phyloP scores from a whole-genome alignment of 2,113 vertebrate species.

The Alligator sinensis region DNA sequence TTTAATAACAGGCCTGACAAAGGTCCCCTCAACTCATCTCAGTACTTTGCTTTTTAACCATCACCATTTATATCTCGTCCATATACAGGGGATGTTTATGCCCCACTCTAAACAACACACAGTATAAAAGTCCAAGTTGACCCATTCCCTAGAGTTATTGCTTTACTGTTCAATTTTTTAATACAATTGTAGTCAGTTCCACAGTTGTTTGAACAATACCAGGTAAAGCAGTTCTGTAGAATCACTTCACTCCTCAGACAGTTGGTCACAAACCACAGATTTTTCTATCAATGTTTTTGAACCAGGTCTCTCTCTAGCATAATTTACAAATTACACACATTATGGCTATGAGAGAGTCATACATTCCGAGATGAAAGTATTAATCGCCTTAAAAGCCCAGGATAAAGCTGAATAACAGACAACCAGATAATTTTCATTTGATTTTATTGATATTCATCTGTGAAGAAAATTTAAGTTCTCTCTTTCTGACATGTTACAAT shows the following conservation, averaged over 20 bases:
- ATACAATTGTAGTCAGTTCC: background rate
- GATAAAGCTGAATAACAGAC: background rate
- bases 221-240: background rate
- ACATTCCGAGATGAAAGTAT: background rate
- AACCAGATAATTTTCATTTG: constrained; percentile 50
- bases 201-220: background rate
- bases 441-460: constrained; percentile 77
- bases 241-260: background rate
- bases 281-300: background rate
- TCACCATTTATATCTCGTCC: background rate
- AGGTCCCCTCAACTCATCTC: background rate
- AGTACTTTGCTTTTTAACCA: background rate
- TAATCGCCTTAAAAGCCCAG: background rate
- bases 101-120: background rate
- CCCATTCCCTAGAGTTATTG: background rate
- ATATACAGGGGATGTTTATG: background rate
- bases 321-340: background rate
- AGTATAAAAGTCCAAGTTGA: background rate
- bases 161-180: background rate
- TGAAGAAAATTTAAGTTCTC: constrained; percentile 64
- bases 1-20: background rate
- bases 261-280: too few relatives aligned
- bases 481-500: constrained; percentile 63
- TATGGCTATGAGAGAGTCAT: background rate
- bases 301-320: background rate